phyloP scores from a whole-genome alignment of 2,113 vertebrate species.

The Cyanistes caeruleus region DNA sequence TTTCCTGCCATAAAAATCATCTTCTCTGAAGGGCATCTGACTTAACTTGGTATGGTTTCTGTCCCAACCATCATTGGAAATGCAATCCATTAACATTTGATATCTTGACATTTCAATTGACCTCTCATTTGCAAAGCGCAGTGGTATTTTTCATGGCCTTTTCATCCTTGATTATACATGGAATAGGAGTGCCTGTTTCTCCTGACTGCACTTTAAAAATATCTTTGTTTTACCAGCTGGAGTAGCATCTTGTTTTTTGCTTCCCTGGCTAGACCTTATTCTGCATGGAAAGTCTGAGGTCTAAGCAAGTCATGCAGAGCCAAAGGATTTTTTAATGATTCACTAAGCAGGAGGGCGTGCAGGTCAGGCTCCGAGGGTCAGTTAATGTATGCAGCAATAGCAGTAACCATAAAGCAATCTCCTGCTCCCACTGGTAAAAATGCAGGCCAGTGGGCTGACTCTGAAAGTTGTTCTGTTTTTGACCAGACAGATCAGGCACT shows the following conservation, averaged over 20 bases:
- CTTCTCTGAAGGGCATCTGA: constrained; percentile 39
- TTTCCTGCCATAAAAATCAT: constrained; percentile 43
- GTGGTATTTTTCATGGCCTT: constrained; percentile 70
- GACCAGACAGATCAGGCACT: background rate
- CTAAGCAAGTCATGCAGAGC: constrained; percentile 41
- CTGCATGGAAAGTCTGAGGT: constrained; percentile 22
- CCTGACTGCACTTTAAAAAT: constrained; percentile 66
- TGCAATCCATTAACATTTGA: constrained; percentile 64
- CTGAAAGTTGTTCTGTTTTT: background rate
- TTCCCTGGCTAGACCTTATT: constrained; percentile 10
- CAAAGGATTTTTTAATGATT: constrained; percentile 52
- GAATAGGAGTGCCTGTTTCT: constrained; percentile 58
- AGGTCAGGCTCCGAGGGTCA: background rate
- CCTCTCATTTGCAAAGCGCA: constrained; percentile 69
- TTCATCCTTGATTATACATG: constrained; percentile 67
- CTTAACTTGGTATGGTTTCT: constrained; percentile 42
- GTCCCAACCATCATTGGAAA: constrained; percentile 38
- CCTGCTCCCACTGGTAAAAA: background rate
- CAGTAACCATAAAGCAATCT: constrained; percentile 36
- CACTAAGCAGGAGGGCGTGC: background rate
- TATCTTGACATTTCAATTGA: constrained; percentile 68
- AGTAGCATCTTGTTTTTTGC: constrained; percentile 43
- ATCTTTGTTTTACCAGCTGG: constrained; percentile 63
- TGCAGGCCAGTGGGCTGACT: background rate
- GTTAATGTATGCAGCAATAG: constrained; percentile 13